Base-by-base conservation (phyloP, 2,888 invertebrate genomes). In the Anodontia alba region DNA sequence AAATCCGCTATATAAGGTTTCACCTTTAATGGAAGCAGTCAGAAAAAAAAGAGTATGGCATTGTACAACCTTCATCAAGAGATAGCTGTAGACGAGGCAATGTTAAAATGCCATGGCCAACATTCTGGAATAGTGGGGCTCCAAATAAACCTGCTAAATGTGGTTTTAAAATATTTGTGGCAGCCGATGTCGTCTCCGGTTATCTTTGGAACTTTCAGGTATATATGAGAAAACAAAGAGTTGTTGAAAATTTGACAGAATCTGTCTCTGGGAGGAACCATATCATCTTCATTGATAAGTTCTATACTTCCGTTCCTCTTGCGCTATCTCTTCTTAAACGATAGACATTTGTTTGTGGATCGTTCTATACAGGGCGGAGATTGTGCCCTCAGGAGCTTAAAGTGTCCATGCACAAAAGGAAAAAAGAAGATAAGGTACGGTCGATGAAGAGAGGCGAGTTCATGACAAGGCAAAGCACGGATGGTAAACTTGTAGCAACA, bases 61-160 rank as follows among this genome's bases (percentile, higher is more conserved):
- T 33, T 54, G 29, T 73, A 73, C 42, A 73, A 73, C 54, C 57
- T 73, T 1, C 69, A 78, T 54, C 73, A n/a, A 51, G 33, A 78
- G 51, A 29, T 73, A 8, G 26, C 68, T 43, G 72, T 78, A 7
- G 78, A 78, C 43, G 73, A 78, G 68, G 78, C 73, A 49, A 78
- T 78, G 78, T 54, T 78, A 3, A 78, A 73, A 68, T 78, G 73
- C 26, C 73, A 78, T 54, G 78, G 36, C 10, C 78, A 78, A 26
- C 78, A 73, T 26, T 78, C 49, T 67, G 54, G 67, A 15, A 78
- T 73, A 23, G 78, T 73, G 23, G 78, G 78, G 10, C 78, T 23
- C 78, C 78, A 73, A 78, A 78, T 20, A 73, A 78, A 67, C 69
- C 78, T 29, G 73, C 78, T 38, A 68, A 78, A 36, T 23, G 78